Evolutionary conservation across 2,888 invertebrate genomes (phyloP), one percentile per base, ranked within the genome.

Genomic region (Cetonia aurata): DNA sequence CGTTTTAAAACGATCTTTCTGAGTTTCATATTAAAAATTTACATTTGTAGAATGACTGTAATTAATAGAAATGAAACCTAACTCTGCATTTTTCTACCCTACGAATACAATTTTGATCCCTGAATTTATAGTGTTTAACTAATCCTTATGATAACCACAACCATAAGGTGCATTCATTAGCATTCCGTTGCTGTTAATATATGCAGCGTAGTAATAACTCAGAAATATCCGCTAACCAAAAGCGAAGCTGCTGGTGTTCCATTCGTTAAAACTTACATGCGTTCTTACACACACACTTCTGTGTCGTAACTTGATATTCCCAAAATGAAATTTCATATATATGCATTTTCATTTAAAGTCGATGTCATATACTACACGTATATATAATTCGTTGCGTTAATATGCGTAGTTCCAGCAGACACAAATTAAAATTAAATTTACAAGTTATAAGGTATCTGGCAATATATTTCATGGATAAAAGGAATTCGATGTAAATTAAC

Each of bases 311-410:
- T 33, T 17, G 62, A 65, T 52, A 65, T 15, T 17, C 15, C 33
- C 50, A 31, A 65, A 65, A 65, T 50, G 17, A 15, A 37, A 50
- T 65, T 41, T 52, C 37, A 50, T 65, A 52, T 65, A 37, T 50
- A 65, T 17, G 41, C 37, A 41, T 50, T 17, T 50, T 50, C 15
- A 12, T 59, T 42, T 59, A 17, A 59, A 44, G 42, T n/a, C 12
- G 15, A 42, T 19, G 41, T 37, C 15, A 37, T 42, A 17, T 19
- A 50, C 17, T 42, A 13, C 57, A 44, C 17, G 41, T 9, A 57
- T 57, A n/a, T 44, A n/a, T 53, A 10, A n/a, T 25, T n/a, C 12
- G 3, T 48, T 48, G 48, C 17, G 6, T 48, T 1, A 10, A 10
- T 15, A 48, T n/a, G 13, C 17, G n/a, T 48, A 13, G 3, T 15